Evolutionary conservation across 2,888 invertebrate genomes (phyloP), one percentile per base, ranked within the genome.

Genomic region (Acanthopleura granulata): DNA sequence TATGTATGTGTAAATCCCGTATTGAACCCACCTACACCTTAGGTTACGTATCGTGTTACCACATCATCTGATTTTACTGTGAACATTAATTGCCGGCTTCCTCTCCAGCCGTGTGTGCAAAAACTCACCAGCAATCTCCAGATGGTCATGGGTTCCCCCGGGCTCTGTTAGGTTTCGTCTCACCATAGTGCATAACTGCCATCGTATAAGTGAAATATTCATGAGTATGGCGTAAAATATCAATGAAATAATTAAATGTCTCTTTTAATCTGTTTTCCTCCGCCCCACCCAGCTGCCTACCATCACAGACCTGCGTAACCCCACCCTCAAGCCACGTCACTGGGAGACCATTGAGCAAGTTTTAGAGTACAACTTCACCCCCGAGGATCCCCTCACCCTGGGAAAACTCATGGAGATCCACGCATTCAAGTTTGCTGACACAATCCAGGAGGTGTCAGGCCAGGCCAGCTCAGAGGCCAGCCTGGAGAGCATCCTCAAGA

Each of bases 391-490:
- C 14, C 85, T 95, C 27, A 95, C 94, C 0, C 91, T 97, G 22
- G 92, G 93, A 18, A 91, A 93, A 30, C 92, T 96, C 71, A 94
- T 95, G 77, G 93, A 94, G 0, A 91, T 94, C 6, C 93, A 94
- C n/a, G 94, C 94, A 0, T 96, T 96, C 90, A 93, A 93, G 72
- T 93, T 93, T 83, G 93, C 94, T 0, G 93, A 94, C 15, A 93
- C 94, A 78, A 90, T 97, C 22, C 94, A 95, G 93, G 96, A 97
- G 87, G 93, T 97, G 14, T 95, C 96, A 0, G 94, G 94, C 0
- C 95, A 96, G 88, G 97, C 97, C 0, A 96, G 95, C 83, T 96
- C 96, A 1, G 97, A 97, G 89, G 94, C 94, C 4, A 94, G 94
- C 11, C 92, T 97, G 16, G 97, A 97, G 90, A 91, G 91, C 12